Percentiles rank a stretch among this genome's conserved stretches.
These are phyloP conservation scores for Remorina albescens DNA, from an alignment of 2,797 vertebrate genomes.

Conservation along the genomic window DNA sequence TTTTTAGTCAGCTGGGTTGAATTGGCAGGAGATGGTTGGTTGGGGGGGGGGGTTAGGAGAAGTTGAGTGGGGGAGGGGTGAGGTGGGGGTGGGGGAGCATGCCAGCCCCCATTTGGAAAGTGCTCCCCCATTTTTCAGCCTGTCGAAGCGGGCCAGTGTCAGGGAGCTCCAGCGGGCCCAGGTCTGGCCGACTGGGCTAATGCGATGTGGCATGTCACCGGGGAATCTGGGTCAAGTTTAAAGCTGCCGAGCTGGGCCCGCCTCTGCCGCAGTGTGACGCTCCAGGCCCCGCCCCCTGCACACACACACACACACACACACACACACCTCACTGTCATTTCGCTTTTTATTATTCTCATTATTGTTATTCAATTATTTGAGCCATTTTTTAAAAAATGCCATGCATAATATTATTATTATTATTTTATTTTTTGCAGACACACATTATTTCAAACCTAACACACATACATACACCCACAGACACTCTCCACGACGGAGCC, in stretches of 20 bases:
- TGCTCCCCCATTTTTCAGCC: conserved; percentile 86
- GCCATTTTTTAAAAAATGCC: no score
- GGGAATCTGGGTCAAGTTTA: conserved; percentile 93
- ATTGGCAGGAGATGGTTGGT: conserved; percentile 27
- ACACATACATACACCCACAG: conserved; percentile 24
- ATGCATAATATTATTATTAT: background rate
- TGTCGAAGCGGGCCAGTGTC: conserved; percentile 86
- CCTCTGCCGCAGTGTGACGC: conserved; percentile 76
- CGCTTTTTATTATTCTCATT: no score
- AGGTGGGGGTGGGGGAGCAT: conserved; percentile 34
- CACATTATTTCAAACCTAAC: conserved; percentile 47
- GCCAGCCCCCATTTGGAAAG: conserved; percentile 81
- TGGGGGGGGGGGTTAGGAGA: conserved; percentile 15
- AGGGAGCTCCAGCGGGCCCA: conserved; percentile 84
- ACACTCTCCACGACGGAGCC: conserved; percentile 62
- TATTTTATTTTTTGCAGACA: conserved; percentile 18
- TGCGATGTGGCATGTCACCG: conserved; percentile 88
- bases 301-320: conserved; percentile 15
- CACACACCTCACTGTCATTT: background rate
- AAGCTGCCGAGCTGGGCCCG: conserved; percentile 75
- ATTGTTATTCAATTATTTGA: background rate
- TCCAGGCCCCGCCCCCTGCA: conserved; percentile 46
- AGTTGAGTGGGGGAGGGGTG: background rate
- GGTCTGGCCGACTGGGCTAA: conserved; percentile 85
- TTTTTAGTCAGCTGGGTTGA: conserved; percentile 76